Base-by-base conservation (phyloP, 2,113 vertebrate species). In the Rostratula benghalensis region DNA sequence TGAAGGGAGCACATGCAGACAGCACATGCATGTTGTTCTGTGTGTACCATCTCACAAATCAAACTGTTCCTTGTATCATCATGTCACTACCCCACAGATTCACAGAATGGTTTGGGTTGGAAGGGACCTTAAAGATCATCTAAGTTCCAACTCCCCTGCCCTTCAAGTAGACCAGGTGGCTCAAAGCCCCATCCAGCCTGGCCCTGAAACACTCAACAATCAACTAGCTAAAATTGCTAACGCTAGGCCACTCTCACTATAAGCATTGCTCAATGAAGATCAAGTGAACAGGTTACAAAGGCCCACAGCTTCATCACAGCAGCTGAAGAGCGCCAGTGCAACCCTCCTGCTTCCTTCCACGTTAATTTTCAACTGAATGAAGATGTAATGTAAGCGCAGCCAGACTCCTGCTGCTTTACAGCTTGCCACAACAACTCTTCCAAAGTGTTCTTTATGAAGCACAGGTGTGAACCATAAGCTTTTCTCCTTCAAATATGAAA, bases 301-400 rank as follows among this genome's bases (percentile, higher is more conserved):
- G 50, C 69, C 23, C 51, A 25, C 3, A 24, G 22, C 43, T 10
- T 19, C 20, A 31, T 11, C n/a, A 43, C 20, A 57, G 86, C 51
- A 61, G 50, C 61, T 59, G 41, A 70, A 79, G 43, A 45, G 48
- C 0, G 0, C 25, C 56, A 0, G 1, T 63, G 2, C 63, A 70
- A 39, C 27, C 45, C 65, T 87, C 27, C 92, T n/a, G 70, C 67
- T 39, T 13, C 69, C 64, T 63, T 45, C 48, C 88, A 46, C 1
- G 1, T 10, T 21, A 4, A 48, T 60, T 46, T 87, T 22, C 61
- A 83, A 9, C 13, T 13, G 23, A 75, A 33, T 1, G 0, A 68
- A 81, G 59, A 37, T 23, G 21, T 17, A 21, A n/a, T 10, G 2
- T 7, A 33, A 50, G 51, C 11, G 68, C 56, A 87, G 77, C 57